phyloP scores from a whole-genome alignment of 2,797 vertebrate genomes.

The Enoplosus armatus region DNA sequence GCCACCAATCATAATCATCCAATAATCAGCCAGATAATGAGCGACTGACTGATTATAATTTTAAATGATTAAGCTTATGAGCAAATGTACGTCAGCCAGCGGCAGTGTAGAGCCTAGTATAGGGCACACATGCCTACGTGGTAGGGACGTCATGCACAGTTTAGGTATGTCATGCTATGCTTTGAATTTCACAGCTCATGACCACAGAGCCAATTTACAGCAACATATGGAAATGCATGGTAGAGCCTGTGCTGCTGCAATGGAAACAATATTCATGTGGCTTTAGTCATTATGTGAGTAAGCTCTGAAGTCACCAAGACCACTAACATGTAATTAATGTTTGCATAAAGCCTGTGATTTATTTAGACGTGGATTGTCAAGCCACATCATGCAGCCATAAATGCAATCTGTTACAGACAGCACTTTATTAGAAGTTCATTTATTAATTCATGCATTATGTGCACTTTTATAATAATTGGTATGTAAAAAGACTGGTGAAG shows the following conservation, averaged over 20 bases:
- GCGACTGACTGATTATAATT: slow-evolving; percentile 32
- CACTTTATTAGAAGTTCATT: background rate
- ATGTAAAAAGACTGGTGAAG: background rate
- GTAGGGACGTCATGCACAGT: background rate
- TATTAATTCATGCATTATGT: slow-evolving; percentile 1
- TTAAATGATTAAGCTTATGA: slow-evolving; percentile 8
- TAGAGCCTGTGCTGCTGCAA: background rate
- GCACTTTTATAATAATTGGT: background rate
- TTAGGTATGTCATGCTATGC: background rate
- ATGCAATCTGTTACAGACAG: slow-evolving; percentile 3
- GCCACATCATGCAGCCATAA: background rate
- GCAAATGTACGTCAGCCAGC: slow-evolving; percentile 12
- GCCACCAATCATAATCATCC: slow-evolving; percentile 21
- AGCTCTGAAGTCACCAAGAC: slow-evolving; percentile 21
- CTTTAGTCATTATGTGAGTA: slow-evolving; percentile 1
- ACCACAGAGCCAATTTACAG: background rate
- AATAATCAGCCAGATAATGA: slow-evolving; percentile 33
- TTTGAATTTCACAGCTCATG: slow-evolving; percentile 40
- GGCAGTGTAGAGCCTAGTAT: background rate
- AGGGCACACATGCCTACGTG: background rate
- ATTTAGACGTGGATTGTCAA: slow-evolving; percentile 7
- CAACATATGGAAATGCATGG: slow-evolving; percentile 4
- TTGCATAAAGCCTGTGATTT: slow-evolving; percentile 17
- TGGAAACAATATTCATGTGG: slow-evolving; percentile 6
- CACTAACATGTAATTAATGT: slow-evolving; percentile 14